A percentile compares a stretch with the other conserved stretches of the same genome.
Evolutionary conservation across 2,113 vertebrate species (phyloP).

Genomic region (Romanogobio albipinnatus): DNA sequence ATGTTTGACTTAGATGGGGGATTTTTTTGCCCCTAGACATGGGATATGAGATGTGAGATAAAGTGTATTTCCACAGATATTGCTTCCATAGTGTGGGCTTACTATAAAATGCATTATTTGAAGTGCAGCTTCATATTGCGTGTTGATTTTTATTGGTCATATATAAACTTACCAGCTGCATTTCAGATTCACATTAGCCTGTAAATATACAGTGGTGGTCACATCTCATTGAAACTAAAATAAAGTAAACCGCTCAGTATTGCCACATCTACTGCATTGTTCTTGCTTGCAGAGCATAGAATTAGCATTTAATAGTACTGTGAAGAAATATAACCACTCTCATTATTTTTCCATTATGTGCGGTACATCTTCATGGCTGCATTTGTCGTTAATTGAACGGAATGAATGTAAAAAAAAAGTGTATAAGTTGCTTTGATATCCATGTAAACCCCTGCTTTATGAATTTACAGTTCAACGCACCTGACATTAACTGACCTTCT

Average conservation of each 20-base stretch:
- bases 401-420: not conserved
- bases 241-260: not conserved
- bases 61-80: slow-evolving; percentile 15
- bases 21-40: slow-evolving; percentile 24
- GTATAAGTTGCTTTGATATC: slow-evolving; percentile 4
- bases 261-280: slow-evolving; percentile 21
- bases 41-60: slow-evolving; percentile 1
- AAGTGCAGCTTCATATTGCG: slow-evolving; percentile 7
- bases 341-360: slow-evolving; percentile 15
- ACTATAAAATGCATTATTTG: slow-evolving; percentile 10
- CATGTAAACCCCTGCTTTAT: not conserved
- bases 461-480: slow-evolving; percentile 27
- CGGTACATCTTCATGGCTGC: not conserved
- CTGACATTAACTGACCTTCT: slow-evolving; percentile 53
- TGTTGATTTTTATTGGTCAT: slow-evolving; percentile 13
- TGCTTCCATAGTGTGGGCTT: slow-evolving; percentile 14
- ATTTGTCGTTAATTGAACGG: slow-evolving; percentile 15
- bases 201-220: not conserved
- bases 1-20: not conserved
- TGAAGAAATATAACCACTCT: slow-evolving; percentile 13
- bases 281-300: not conserved
- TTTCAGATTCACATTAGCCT: not conserved
- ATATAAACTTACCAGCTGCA: slow-evolving; percentile 25
- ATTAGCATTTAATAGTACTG: not conserved
- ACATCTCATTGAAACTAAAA: not conserved